Conservation (phyloP, 2,797 vertebrate genomes). For the Sternotherus odoratus region DNA sequence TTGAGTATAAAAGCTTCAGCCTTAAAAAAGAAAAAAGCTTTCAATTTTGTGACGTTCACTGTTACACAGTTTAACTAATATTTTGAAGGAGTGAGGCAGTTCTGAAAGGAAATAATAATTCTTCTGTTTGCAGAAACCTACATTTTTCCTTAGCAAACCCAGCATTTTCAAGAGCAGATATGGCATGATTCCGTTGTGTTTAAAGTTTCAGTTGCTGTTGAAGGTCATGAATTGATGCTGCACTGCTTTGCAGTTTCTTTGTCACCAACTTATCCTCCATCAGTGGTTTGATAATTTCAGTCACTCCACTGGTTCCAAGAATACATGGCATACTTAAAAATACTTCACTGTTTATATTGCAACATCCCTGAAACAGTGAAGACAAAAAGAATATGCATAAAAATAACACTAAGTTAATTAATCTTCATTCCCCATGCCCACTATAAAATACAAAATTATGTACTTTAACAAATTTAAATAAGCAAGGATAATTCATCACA, state of each 20-base stretch:
- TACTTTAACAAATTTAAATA: not conserved
- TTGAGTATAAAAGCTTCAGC: not conserved
- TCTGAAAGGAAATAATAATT: slow-evolving; percentile 6
- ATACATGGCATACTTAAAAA: slow-evolving; percentile 95
- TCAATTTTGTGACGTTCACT: not conserved
- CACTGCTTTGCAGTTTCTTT: slow-evolving; percentile 86
- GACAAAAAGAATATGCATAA: not conserved
- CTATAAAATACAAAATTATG: not conserved
- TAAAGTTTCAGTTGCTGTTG: slow-evolving; percentile 89
- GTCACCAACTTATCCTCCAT: slow-evolving; percentile 82
- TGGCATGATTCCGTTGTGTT: slow-evolving; percentile 25
- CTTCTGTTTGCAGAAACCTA: slow-evolving; percentile 24
- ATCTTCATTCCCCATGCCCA: not conserved
- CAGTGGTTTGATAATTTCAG: slow-evolving; percentile 81
- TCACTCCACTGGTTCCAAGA: slow-evolving; percentile 88
- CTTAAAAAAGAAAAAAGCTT: not conserved
- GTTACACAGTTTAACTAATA: not conserved
- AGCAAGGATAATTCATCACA: not conserved
- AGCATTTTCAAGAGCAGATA: not conserved
- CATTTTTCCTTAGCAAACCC: slow-evolving; percentile 1
- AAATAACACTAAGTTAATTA: not conserved
- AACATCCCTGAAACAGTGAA: slow-evolving; percentile 74
- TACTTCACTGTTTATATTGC: slow-evolving; percentile 85
- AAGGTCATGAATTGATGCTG: slow-evolving; percentile 85
- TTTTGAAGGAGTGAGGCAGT: not conserved